These are phyloP conservation scores for Cephus pygmeus DNA, from an alignment of 2,888 invertebrate species.

Conservation along the genomic window DNA sequence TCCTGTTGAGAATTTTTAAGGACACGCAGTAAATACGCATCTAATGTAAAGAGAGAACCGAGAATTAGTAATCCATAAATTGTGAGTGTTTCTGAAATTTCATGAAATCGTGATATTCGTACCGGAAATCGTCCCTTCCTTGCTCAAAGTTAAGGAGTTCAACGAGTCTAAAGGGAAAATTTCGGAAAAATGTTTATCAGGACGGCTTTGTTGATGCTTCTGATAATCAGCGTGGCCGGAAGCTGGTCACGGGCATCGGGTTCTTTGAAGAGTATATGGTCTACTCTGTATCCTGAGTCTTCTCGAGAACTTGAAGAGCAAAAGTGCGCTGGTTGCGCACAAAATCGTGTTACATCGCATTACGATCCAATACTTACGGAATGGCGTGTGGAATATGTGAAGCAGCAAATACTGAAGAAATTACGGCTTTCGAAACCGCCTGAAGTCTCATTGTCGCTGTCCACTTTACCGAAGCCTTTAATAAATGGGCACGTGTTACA, in stretches of 20 bases:
- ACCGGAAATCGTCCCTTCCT: not conserved
- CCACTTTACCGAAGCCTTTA: slow-evolving; percentile 79
- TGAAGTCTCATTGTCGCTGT: slow-evolving; percentile 71
- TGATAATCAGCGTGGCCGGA: slow-evolving; percentile 8
- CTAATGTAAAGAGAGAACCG: not conserved
- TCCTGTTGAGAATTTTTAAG: not conserved
- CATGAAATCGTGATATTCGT: not conserved
- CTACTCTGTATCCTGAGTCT: slow-evolving; percentile 43
- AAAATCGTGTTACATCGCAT: slow-evolving; percentile 51
- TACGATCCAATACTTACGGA: slow-evolving; percentile 69
- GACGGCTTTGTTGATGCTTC: not conserved
- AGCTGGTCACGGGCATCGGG: slow-evolving; percentile 47
- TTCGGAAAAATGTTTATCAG: not conserved
- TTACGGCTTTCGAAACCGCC: slow-evolving; percentile 81
- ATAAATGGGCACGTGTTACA: slow-evolving; percentile 77
- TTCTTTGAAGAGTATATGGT: slow-evolving; percentile 52
- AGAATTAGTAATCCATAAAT: not conserved
- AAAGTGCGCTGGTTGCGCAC: slow-evolving; percentile 48
- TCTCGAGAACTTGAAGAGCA: slow-evolving; percentile 8
- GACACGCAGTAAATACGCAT: not conserved
- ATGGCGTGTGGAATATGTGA: slow-evolving; percentile 82
- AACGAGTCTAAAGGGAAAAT: not conserved
- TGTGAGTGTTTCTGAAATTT: not conserved
- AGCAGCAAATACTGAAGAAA: slow-evolving; percentile 86
- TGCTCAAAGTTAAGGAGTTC: not conserved